Evolutionary conservation across 2,113 vertebrate genomes (phyloP), one percentile per base, ranked within the genome.

Genomic region (Bubo bubo): DNA sequence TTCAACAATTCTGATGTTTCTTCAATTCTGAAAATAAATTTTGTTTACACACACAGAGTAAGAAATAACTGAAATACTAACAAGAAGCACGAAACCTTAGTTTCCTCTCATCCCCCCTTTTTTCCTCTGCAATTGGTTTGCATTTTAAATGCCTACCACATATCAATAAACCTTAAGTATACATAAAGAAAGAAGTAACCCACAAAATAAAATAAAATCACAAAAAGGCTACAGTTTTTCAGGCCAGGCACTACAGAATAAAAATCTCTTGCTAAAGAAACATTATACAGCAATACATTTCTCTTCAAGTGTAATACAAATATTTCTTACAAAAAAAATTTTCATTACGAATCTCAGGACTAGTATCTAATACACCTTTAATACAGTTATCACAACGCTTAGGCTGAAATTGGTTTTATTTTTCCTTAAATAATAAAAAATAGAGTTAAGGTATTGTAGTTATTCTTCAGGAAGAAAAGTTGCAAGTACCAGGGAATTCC

Each of bases 1-100:
- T 98, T 98, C 96, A 99, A 85, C 94, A 99, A 97, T 62, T 98
- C 98, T 92, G 96, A 98, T 20, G 98, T 99, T 96, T 99, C 98
- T 97, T 99, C 98, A 98, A 99, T 98, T 98, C 99, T 99, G 93
- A 62, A 98, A 93, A 83, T 53, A 62, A 80, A 62, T 53, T 59
- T 79, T 50, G 49, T 83, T 92, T 64, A 72, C 11, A 71, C 20
- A 71, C 10, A 58, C 4, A 53, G 6, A 26, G 8, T 50, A 92
- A 50, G n/a, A 77, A 47, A 49, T 13, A 66, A 64, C 13, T 59
- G 26, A 81, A 85, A 60, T 52, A 59, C 21, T 67, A 90, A 45
- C 4, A 87, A 86, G 53, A 9, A 74, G 20, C 39, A 49, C 6
- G 52, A 91, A 75, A 58, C 17, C 20, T 3, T 24, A 72, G 3